Conservation (phyloP, 2,888 invertebrate genomes). For the Myopa testacea region DNA sequence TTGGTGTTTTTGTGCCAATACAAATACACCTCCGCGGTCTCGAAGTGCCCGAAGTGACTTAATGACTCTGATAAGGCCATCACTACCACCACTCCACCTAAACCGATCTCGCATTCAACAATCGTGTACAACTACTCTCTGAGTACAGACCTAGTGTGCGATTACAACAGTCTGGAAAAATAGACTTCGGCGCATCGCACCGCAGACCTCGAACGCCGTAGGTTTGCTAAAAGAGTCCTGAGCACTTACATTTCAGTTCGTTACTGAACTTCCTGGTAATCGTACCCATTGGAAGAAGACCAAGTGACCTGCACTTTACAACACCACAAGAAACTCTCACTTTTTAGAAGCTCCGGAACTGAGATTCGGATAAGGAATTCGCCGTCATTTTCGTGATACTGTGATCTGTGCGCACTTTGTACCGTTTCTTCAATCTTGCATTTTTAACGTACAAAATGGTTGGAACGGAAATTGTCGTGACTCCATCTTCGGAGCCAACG, state of each 20-base stretch:
- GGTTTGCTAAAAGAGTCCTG: conserved; percentile 45
- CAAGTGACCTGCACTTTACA: not conserved
- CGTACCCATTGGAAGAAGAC: not conserved
- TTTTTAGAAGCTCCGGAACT: not conserved
- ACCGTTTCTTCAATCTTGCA: too few species aligned
- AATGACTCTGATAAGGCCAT: conserved; percentile 12
- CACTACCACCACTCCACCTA: conserved; percentile 4
- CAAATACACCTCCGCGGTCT: not conserved
- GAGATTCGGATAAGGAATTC: conserved; percentile 13
- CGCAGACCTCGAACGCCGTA: conserved; percentile 15
- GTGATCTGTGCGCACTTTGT: conserved; percentile 18
- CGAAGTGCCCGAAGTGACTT: conserved; percentile 7
- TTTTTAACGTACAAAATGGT: conserved; percentile 54
- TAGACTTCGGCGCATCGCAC: conserved; percentile 11
- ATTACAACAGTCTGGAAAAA: conserved; percentile 24
- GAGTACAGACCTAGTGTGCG: conserved; percentile 10
- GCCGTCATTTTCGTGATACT: not conserved
- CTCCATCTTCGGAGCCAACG: conserved; percentile 61
- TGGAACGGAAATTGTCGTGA: conserved; percentile 66
- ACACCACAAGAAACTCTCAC: conserved; percentile 25
- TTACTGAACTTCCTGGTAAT: conserved; percentile 43
- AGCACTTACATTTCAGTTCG: conserved; percentile 41
- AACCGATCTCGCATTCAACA: conserved; percentile 19
- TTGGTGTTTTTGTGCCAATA: conserved; percentile 26
- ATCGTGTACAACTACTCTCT: conserved; percentile 29